Evolutionary conservation across 2,113 vertebrate genomes (phyloP), one percentile per base, ranked within the genome.

Genomic region (Nansenia antarctica): DNA sequence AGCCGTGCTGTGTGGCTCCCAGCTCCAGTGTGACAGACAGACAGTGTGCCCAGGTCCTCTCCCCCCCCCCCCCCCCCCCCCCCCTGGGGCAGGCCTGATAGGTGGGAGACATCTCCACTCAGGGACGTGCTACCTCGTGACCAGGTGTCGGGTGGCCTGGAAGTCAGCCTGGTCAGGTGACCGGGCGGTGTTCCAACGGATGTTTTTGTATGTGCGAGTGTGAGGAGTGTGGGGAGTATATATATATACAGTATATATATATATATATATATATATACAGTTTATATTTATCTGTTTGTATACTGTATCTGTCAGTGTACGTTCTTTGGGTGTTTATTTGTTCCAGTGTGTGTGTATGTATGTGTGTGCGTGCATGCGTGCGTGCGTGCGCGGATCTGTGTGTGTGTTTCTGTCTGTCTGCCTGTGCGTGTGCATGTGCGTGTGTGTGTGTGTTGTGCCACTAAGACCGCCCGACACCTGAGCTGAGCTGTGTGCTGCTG

Each of bases 321-420:
- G n/a, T n/a, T n/a, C n/a, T n/a, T n/a, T n/a, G n/a, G n/a, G n/a
- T n/a, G n/a, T n/a, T n/a, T n/a, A n/a, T n/a, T n/a, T n/a, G n/a
- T n/a, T n/a, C 18, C 72, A 37, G 37, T 26, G 34, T 45, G 32
- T 70, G 57, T 35, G 35, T 58, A 15, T 5, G 34, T 60, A 59
- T 59, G 63, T 62, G 63, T n/a, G 69, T 53, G 65, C 30, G 77
- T 26, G 49, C 3, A 45, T 66, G 71, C 76, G 65, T 54, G 57
- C 1, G 54, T 22, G 30, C 32, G 49, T 47, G 15, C 15, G 15
- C 15, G 45, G 8, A 18, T 5, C 3, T 47, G 55, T 60, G 62
- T 70, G 76, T 78, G 67, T 66, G 32, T 65, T 61, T 67, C 29
- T 70, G 52, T 22, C 35, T 68, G 69, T 63, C 52, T 65, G 49